Base-by-base conservation (phyloP, 2,888 invertebrate genomes). In the Ophonus ardosiacus region DNA sequence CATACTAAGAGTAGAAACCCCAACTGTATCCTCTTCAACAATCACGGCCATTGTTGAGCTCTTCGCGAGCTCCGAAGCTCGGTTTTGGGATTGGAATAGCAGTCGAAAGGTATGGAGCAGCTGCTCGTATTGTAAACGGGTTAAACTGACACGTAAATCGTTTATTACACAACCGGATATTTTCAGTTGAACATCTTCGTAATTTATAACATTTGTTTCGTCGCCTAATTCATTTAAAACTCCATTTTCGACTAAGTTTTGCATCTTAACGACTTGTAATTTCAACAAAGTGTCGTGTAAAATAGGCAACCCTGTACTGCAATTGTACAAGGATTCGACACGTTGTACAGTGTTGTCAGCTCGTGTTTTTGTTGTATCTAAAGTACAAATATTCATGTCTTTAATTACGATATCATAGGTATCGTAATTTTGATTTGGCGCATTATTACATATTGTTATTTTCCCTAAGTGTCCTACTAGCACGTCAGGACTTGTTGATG, bases 391-490 rank as follows among this genome's bases (percentile, higher is more conserved):
- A 90, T 97, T 98, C 93, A 98, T 97, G 90, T 98, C 97, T 24
- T 95, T 93, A 40, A 98, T 94, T 89, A 96, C 96, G 85, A 98
- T 93, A 83, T 92, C 92, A 90, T 96, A 96, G 21, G 90, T 89
- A 7, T 86, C 84, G 15, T 86, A 88, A 38, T 88, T 88, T 18
- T 85, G 86, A 17, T 87, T 83, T 51, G 88, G 5, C 4, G 31
- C 31, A 5, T 31, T 91, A 88, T 93, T 92, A 8, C 86, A 89
- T 85, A 95, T 92, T 31, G 95, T 94, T 90, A 98, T 98, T 90
- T 97, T 96, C 57, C 98, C 98, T 87, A 99, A 93, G 93, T 98
- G 98, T 15, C 97, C 97, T 59, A 98, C 97, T 88, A 98, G 93
- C 81, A 98, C 98, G 90, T 97, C 95, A 10, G 94, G 89, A 90